A percentile compares a stretch with the other conserved stretches of the same genome.
These are phyloP conservation scores for Phasia obesa DNA, from an alignment of 2,888 invertebrate genomes.

Conservation along the genomic window DNA sequence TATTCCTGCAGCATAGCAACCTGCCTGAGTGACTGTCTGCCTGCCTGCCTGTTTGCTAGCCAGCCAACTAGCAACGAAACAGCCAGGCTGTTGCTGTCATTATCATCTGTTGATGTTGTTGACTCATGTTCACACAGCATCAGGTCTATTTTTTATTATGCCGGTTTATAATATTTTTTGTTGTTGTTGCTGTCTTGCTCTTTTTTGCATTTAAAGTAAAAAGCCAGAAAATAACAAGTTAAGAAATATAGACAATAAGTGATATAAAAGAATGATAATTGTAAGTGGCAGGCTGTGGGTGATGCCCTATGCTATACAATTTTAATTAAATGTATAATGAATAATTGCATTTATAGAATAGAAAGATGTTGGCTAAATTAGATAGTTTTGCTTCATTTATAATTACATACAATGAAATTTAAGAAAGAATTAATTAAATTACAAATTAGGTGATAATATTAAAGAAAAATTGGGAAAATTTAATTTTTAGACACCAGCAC, in stretches of 20 bases:
- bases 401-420: too few relatives aligned
- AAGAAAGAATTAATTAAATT: too few relatives aligned
- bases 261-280: constrained; percentile 26
- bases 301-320: constrained; percentile 4
- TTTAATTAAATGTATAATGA: not conserved
- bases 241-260: constrained; percentile 41
- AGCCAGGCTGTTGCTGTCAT: constrained; percentile 51
- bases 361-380: too few relatives aligned
- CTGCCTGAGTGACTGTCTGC: constrained; percentile 13
- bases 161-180: constrained; percentile 26
- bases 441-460: too few relatives aligned
- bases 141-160: constrained; percentile 50
- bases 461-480: too few relatives aligned
- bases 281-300: constrained; percentile 21
- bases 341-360: too few relatives aligned
- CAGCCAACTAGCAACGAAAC: constrained; percentile 22
- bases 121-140: constrained; percentile 60
- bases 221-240: constrained; percentile 41
- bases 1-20: constrained; percentile 25
- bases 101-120: constrained; percentile 66
- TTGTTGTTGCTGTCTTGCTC: constrained; percentile 25
- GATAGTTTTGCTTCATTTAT: too few relatives aligned
- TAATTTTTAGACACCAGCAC: too few relatives aligned
- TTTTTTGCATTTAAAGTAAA: constrained; percentile 26
- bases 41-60: not conserved